phyloP scores from a whole-genome alignment of 2,113 vertebrate genomes.

The Callocephalon fimbriatum region DNA sequence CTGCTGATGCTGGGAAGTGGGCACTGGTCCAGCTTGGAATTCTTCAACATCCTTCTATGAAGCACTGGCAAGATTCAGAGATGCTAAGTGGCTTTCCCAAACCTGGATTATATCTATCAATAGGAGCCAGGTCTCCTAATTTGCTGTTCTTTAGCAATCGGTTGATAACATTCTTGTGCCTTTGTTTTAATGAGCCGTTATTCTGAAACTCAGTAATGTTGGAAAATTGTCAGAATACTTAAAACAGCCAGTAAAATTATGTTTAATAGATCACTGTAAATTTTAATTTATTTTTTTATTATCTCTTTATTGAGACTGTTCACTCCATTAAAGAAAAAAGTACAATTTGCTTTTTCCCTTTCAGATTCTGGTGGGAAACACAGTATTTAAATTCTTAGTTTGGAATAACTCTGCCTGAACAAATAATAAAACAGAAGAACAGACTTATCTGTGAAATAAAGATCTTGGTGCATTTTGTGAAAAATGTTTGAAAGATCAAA shows the following conservation, averaged over 20 bases:
- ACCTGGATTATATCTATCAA: background rate
- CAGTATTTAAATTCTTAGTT: background rate
- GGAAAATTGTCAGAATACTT: background rate
- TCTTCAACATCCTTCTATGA: slow-evolving; percentile 23
- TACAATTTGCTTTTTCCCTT: background rate
- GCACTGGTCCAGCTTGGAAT: background rate
- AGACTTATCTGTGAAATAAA: slow-evolving; percentile 20
- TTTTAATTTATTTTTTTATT: background rate
- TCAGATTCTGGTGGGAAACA: background rate
- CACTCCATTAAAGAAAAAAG: background rate
- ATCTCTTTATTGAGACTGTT: background rate
- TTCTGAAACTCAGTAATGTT: background rate
- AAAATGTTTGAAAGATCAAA: slow-evolving; percentile 17
- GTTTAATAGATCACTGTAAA: background rate
- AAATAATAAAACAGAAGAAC: slow-evolving; percentile 22
- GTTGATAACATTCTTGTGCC: background rate
- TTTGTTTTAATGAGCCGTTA: background rate
- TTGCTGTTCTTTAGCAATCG: background rate
- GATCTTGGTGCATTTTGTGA: background rate
- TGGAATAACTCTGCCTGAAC: background rate
- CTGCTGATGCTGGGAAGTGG: background rate
- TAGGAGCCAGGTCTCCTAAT: background rate
- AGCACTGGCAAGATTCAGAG: background rate
- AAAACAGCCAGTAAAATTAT: background rate
- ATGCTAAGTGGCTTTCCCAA: background rate